These are phyloP conservation scores for Coelinius sp. DNA, from an alignment of 2,888 invertebrate species.

Conservation along the genomic window DNA sequence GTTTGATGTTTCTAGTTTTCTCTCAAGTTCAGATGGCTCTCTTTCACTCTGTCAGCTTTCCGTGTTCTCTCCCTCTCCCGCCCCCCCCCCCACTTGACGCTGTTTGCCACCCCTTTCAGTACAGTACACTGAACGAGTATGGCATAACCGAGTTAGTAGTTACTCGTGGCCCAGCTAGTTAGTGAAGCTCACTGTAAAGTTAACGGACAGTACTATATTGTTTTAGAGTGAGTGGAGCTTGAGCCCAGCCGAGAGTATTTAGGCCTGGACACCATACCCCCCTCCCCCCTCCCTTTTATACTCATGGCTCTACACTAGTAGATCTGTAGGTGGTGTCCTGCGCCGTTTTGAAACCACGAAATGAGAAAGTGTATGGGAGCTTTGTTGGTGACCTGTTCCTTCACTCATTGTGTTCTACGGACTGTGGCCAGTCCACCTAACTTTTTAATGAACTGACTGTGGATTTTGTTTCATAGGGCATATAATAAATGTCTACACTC, in stretches of 20 bases:
- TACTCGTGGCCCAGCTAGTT: constrained; percentile 61
- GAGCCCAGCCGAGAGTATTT: constrained; percentile 57
- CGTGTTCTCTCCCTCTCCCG: not conserved
- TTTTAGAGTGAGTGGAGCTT: constrained; percentile 56
- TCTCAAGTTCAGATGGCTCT: constrained; percentile 28
- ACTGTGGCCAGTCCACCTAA: constrained; percentile 45
- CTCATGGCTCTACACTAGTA: constrained; percentile 36
- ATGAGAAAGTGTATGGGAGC: constrained; percentile 56
- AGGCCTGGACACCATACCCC: constrained; percentile 57
- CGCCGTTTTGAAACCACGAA: constrained; percentile 56
- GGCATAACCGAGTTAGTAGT: constrained; percentile 64
- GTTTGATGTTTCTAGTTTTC: constrained; percentile 19
- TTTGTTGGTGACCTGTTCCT: constrained; percentile 28
- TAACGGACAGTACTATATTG: constrained; percentile 61
- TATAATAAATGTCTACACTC: not conserved
- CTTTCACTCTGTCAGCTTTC: constrained; percentile 25
- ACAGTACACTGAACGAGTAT: constrained; percentile 32
- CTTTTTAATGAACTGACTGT: constrained; percentile 63
- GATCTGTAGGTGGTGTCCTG: constrained; percentile 22
- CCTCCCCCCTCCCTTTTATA: constrained; percentile 46
- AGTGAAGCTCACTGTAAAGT: constrained; percentile 62
- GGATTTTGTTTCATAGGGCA: constrained; percentile 58
- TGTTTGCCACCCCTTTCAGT: not conserved
- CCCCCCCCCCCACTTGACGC: no score
- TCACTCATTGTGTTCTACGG: not conserved